Conservation (phyloP, 2,113 vertebrate species). For the Burhinus oedicnemus region DNA sequence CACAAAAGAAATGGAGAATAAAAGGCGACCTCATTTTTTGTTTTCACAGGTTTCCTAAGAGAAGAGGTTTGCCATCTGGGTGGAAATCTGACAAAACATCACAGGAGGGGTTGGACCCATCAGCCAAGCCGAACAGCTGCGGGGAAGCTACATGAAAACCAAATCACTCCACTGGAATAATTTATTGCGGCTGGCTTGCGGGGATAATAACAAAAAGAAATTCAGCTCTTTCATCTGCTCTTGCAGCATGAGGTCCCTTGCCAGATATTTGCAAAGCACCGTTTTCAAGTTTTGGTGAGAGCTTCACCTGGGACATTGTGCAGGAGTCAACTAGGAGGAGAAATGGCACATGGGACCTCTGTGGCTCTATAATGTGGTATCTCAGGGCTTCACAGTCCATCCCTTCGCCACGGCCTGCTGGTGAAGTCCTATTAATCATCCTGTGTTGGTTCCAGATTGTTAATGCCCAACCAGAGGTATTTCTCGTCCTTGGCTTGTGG, state of each 20-base stretch:
- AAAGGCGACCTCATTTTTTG: neutral
- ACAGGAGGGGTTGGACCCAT: neutral
- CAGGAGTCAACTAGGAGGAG: neutral
- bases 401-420: neutral
- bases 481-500: neutral
- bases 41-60: neutral
- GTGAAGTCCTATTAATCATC: neutral
- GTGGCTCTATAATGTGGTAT: neutral
- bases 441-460: neutral
- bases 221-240: conserved; percentile 3
- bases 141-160: conserved; percentile 8
- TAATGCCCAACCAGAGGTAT: neutral
- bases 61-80: conserved; percentile 27
- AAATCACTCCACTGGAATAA: neutral
- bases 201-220: conserved; percentile 16
- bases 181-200: neutral
- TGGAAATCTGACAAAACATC: conserved; percentile 34
- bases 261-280: neutral
- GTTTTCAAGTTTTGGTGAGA: neutral
- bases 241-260: neutral
- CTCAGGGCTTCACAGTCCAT: neutral
- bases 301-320: neutral
- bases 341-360: neutral
- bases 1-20: neutral
- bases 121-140: conserved; percentile 24